These are phyloP conservation scores for Macquaria ambigua DNA, from an alignment of 2,113 vertebrate genomes.

Conservation along the genomic window DNA sequence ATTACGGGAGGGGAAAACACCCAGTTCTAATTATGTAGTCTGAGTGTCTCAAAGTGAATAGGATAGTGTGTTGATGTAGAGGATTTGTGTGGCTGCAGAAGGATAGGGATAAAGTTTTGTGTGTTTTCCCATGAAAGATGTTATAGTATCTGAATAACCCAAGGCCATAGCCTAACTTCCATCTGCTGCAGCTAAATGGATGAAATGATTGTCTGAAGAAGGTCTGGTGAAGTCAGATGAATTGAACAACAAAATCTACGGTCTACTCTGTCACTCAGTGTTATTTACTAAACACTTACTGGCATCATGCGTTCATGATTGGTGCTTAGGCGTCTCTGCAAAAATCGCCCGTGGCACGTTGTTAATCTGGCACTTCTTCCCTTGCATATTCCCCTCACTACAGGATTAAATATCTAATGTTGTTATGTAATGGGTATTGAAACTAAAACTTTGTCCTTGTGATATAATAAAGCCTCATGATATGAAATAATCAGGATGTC, in stretches of 20 bases:
- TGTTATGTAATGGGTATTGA: constrained; percentile 53
- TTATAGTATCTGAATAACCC: background rate
- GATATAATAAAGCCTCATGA: constrained; percentile 46
- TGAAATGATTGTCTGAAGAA: constrained; percentile 1
- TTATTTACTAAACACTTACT: background rate
- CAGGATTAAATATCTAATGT: constrained; percentile 57
- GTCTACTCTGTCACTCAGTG: constrained; percentile 4
- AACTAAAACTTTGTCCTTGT: constrained; percentile 47
- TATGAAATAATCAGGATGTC: constrained; percentile 3
- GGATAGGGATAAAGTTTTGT: constrained; percentile 8
- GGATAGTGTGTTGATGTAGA: constrained; percentile 52
- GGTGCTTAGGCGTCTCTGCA: constrained; percentile 21
- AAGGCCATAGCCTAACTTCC: background rate
- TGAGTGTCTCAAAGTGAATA: constrained; percentile 41
- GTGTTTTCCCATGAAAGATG: constrained; percentile 27
- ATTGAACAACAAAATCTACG: background rate
- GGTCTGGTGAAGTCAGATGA: background rate
- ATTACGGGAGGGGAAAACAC: constrained; percentile 53
- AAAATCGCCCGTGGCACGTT: constrained; percentile 16
- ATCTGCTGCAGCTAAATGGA: constrained; percentile 1
- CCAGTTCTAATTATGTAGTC: constrained; percentile 27
- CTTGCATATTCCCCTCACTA: constrained; percentile 31
- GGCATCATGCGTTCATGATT: constrained; percentile 16
- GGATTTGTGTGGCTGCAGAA: constrained; percentile 28
- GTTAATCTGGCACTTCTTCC: constrained; percentile 43